phyloP scores from a whole-genome alignment of 2,888 invertebrate genomes.

The Hecatera dysodea region DNA sequence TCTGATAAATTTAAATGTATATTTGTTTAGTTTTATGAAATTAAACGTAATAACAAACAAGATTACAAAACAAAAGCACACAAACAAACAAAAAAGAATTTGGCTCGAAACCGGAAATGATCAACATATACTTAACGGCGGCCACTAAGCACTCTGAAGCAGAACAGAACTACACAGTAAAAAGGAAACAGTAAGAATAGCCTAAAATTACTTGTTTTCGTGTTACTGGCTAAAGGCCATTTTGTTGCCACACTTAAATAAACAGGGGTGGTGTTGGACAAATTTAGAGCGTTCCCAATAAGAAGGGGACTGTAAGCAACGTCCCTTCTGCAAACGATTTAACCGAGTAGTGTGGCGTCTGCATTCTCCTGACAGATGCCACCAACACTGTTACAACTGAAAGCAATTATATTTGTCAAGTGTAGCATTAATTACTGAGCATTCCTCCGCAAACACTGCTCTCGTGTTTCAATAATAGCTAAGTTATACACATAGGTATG shows the following conservation, averaged over 20 bases:
- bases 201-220: conserved; percentile 55
- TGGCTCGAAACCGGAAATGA: conserved; percentile 12
- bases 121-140: conserved; percentile 46
- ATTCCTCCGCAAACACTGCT: conserved; percentile 23
- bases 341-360: conserved; percentile 9
- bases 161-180: conserved; percentile 47
- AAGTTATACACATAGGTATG: neutral
- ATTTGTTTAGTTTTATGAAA: neutral
- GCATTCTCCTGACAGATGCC: conserved; percentile 32
- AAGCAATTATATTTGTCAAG: conserved; percentile 32
- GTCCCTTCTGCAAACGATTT: neutral
- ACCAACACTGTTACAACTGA: conserved; percentile 16
- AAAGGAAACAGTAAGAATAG: conserved; percentile 58
- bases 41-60: neutral
- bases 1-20: neutral
- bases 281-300: conserved; percentile 37
- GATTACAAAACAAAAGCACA: neutral
- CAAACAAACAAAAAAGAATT: conserved; percentile 2
- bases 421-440: conserved; percentile 25
- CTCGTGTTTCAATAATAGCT: conserved; percentile 4
- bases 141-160: conserved; percentile 60
- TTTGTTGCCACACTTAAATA: conserved; percentile 49
- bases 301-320: conserved; percentile 5
- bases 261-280: conserved; percentile 37
- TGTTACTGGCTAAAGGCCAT: conserved; percentile 36